Evolutionary conservation across 2,797 vertebrate genomes (phyloP).

Genomic region (Meriones psammophilus): DNA sequence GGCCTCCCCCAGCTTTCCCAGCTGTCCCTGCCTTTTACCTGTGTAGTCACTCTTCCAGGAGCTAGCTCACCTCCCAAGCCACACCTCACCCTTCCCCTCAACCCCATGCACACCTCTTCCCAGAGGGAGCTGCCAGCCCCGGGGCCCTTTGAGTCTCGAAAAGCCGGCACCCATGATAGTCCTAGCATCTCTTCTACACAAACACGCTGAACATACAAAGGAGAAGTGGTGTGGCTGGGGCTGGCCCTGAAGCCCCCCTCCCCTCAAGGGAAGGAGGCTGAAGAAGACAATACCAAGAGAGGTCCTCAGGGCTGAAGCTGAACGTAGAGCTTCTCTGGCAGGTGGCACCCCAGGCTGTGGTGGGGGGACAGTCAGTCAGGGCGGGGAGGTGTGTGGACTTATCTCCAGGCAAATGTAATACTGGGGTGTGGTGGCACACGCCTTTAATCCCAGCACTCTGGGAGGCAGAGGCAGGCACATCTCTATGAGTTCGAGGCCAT

Average conservation of each 20-base stretch:
- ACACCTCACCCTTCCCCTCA: background rate
- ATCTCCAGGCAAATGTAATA: background rate
- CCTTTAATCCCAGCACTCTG: no score
- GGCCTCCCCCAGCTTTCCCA: background rate
- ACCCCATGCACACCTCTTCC: background rate
- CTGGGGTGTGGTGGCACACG: background rate
- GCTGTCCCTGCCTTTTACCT: background rate
- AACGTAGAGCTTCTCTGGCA: background rate
- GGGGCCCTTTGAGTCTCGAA: background rate
- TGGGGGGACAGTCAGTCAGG: fast-evolving
- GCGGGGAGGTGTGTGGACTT: background rate
- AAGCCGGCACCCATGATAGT: background rate
- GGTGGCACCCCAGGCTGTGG: fast-evolving
- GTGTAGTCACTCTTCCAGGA: background rate
- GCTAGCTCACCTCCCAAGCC: background rate
- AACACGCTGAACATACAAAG: fast-evolving
- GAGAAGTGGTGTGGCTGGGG: fast-evolving
- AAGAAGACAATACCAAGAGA: background rate
- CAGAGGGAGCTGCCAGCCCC: background rate
- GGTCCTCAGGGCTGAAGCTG: background rate
- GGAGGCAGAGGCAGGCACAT: no score
- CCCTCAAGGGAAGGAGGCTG: background rate
- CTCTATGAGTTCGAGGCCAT: no score
- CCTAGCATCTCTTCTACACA: background rate
- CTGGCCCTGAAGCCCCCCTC: background rate